Evolutionary conservation across 2,113 vertebrate species (phyloP).

Genomic region (Tachuris rubrigastra): DNA sequence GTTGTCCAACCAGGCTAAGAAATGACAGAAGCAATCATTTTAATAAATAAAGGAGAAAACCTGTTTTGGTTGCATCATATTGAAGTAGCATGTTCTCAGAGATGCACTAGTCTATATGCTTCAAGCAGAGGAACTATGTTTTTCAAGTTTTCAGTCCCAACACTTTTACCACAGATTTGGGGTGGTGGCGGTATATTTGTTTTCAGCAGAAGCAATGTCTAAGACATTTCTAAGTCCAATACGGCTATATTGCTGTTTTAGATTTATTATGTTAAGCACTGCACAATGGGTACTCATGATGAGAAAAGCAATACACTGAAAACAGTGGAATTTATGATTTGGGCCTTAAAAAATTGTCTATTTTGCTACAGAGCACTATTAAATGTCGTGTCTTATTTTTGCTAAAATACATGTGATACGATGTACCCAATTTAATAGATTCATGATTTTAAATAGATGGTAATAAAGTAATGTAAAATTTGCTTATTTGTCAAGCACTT

Average conservation of each 20-base stretch:
- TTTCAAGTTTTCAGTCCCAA: not conserved
- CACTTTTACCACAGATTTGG: not conserved
- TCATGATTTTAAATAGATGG: not conserved
- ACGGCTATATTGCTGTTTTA: not conserved
- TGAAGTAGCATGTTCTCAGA: not conserved
- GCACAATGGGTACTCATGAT: not conserved
- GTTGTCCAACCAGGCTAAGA: not conserved
- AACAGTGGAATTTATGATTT: not conserved
- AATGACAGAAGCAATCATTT: not conserved
- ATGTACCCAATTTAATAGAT: not conserved
- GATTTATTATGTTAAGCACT: not conserved
- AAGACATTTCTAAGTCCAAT: not conserved
- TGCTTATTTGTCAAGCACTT: constrained; percentile 4
- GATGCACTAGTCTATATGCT: not conserved
- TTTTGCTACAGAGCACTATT: not conserved
- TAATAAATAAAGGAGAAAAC: not conserved
- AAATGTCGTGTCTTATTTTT: not conserved
- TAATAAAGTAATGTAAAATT: not conserved
- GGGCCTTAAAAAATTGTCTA: not conserved
- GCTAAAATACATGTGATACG: not conserved
- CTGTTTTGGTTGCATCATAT: not conserved
- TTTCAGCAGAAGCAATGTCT: not conserved
- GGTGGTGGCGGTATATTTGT: rapidly evolving
- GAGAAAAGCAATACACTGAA: not conserved
- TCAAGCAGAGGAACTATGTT: not conserved